These are phyloP conservation scores for Miniopterus natalensis DNA, from an alignment of 2,113 vertebrate species.

Conservation along the genomic window DNA sequence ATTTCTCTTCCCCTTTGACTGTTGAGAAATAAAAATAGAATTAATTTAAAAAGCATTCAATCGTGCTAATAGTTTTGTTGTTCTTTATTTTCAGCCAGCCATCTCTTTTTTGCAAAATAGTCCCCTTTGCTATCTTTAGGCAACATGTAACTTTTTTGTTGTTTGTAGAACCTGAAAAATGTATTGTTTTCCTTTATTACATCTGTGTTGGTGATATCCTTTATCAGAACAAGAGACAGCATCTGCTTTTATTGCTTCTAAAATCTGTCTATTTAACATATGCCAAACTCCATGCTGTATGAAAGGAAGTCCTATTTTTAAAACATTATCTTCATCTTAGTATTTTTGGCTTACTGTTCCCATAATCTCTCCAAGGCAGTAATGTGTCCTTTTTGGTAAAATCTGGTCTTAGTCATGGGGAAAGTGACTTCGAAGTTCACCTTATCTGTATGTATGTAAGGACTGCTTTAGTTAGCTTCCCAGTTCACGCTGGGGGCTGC, in stretches of 20 bases:
- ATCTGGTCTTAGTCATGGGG: slow-evolving; percentile 33
- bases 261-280: slow-evolving; percentile 55
- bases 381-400: slow-evolving; percentile 22
- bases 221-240: slow-evolving; percentile 54
- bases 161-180: slow-evolving; percentile 58
- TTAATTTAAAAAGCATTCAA: not conserved
- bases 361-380: not conserved
- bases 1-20: slow-evolving; percentile 32
- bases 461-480: slow-evolving; percentile 21
- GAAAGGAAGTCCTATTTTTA: slow-evolving; percentile 72
- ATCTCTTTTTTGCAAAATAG: slow-evolving; percentile 29
- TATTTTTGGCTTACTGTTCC: slow-evolving; percentile 60
- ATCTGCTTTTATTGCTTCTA: slow-evolving; percentile 41
- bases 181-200: not conserved
- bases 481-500: not conserved
- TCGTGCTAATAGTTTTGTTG: slow-evolving; percentile 4
- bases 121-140: not conserved
- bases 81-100: slow-evolving; percentile 39
- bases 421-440: slow-evolving; percentile 48
- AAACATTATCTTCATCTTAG: slow-evolving; percentile 59
- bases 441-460: not conserved
- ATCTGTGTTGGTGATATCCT: not conserved
- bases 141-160: not conserved
- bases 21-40: slow-evolving; percentile 43
- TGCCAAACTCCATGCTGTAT: not conserved